A percentile compares a stretch with the other conserved stretches of the same genome.
Conservation (phyloP, 2,797 vertebrate species). For the Astyanax mexicanus region DNA sequence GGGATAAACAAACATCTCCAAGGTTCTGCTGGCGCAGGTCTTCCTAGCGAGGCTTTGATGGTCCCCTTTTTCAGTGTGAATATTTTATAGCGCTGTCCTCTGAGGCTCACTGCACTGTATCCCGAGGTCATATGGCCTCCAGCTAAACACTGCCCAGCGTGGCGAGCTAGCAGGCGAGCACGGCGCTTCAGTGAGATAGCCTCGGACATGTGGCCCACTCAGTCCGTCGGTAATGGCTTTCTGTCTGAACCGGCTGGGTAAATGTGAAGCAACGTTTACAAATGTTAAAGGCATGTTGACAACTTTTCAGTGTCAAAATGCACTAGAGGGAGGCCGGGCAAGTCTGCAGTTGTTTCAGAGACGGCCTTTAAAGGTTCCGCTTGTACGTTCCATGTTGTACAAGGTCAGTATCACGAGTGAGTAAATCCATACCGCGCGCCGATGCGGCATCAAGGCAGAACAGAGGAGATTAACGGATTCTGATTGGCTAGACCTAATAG, state of each 20-base stretch:
- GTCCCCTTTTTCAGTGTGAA: constrained; percentile 79
- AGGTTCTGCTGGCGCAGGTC: neutral
- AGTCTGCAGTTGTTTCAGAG: constrained; percentile 56
- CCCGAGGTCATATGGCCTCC: constrained; percentile 83
- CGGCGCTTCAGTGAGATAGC: constrained; percentile 26
- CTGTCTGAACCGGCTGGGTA: constrained; percentile 45
- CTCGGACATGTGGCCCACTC: constrained; percentile 47
- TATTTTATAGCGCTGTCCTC: constrained; percentile 86
- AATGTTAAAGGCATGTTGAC: constrained; percentile 60
- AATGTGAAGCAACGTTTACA: constrained; percentile 51
- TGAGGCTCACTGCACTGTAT: constrained; percentile 82
- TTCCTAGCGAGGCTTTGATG: constrained; percentile 68
- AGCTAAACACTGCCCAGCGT: constrained; percentile 84
- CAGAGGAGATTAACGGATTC: neutral
- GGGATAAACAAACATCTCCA: neutral
- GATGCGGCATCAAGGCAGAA: neutral
- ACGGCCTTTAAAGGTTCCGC: constrained; percentile 47
- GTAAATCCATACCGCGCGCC: neutral
- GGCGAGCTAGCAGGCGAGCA: constrained; percentile 65
- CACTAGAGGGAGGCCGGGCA: constrained; percentile 21
- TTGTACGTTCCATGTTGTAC: neutral
- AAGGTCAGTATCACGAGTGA: constrained; percentile 4
- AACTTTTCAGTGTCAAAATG: constrained; percentile 51
- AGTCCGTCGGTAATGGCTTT: constrained; percentile 48
- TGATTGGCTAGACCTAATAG: neutral